Evolutionary conservation across 2,888 invertebrate species (phyloP).

Genomic region (Caenorhabditis macrosperma): DNA sequence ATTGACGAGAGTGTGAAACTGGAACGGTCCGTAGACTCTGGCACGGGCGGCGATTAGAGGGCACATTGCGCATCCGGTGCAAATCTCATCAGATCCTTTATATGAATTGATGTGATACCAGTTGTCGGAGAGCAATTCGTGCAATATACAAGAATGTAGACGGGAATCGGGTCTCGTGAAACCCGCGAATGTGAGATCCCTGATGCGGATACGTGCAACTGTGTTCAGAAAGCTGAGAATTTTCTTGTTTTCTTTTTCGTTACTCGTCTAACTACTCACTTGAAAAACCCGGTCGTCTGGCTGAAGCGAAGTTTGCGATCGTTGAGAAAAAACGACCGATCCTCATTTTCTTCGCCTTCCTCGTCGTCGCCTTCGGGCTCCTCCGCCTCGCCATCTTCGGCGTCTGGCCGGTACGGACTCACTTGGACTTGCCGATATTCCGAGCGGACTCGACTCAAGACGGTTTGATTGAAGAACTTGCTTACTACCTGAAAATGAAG

Average conservation of each 20-base stretch:
- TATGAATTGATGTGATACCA: slow-evolving; percentile 26
- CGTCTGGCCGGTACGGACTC: neutral
- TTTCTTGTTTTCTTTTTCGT: neutral
- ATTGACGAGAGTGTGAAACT: slow-evolving; percentile 27
- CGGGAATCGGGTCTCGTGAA: slow-evolving; percentile 6
- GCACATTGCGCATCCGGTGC: slow-evolving; percentile 43
- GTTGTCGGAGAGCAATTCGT: slow-evolving; percentile 13
- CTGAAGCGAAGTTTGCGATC: slow-evolving; percentile 13
- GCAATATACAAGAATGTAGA: slow-evolving; percentile 26
- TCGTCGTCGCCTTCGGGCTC: slow-evolving; percentile 13
- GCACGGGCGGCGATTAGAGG: slow-evolving; percentile 19
- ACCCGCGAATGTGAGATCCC: slow-evolving; percentile 31
- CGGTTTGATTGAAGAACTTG: slow-evolving; percentile 31
- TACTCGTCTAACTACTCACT: neutral
- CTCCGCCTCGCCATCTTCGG: slow-evolving; percentile 21
- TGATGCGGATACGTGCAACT: slow-evolving; percentile 40
- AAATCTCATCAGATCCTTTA: slow-evolving; percentile 53
- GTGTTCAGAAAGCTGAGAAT: slow-evolving; percentile 26
- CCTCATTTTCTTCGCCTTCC: neutral
- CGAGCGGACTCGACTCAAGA: slow-evolving; percentile 27
- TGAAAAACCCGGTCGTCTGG: slow-evolving; percentile 2
- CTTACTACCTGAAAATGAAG: slow-evolving; percentile 23
- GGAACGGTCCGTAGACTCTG: slow-evolving; percentile 43
- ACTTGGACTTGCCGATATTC: slow-evolving; percentile 39
- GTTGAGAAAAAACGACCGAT: slow-evolving; percentile 19